Evolutionary conservation across 2,888 invertebrate species (phyloP).

Genomic region (Chloromyia formosa): DNA sequence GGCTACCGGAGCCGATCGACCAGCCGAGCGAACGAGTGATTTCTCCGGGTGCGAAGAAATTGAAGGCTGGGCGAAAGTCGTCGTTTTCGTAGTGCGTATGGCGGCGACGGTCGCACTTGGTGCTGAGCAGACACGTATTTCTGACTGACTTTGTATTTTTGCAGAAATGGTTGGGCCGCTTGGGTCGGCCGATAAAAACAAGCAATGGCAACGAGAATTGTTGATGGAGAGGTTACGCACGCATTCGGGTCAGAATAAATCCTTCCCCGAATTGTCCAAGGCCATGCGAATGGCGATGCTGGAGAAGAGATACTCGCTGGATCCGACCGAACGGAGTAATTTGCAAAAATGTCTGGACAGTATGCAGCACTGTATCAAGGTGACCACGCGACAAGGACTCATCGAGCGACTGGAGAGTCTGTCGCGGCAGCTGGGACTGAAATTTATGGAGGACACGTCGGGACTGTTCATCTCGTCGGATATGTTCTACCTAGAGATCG

Average conservation of each 20-base stretch:
- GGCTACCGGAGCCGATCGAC: no score
- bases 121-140: background rate
- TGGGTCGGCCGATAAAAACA: slow-evolving; percentile 68
- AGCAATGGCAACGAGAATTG: slow-evolving; percentile 83
- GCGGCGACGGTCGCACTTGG: no score
- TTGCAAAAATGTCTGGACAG: slow-evolving; percentile 91
- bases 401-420: slow-evolving; percentile 91
- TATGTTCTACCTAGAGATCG: slow-evolving; percentile 94
- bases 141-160: background rate
- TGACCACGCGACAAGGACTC: slow-evolving; percentile 88
- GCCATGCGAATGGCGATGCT: slow-evolving; percentile 85
- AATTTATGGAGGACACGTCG: slow-evolving; percentile 85
- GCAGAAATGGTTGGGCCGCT: slow-evolving; percentile 44
- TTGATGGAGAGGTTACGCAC: slow-evolving; percentile 92
- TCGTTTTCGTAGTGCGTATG: background rate
- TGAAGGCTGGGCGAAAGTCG: background rate
- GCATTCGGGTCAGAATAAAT: slow-evolving; percentile 81
- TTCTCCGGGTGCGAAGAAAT: no score
- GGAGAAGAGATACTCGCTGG: slow-evolving; percentile 89
- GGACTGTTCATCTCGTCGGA: slow-evolving; percentile 92
- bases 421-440: slow-evolving; percentile 88
- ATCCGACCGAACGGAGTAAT: slow-evolving; percentile 83
- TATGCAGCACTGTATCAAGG: slow-evolving; percentile 92
- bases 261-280: slow-evolving; percentile 87
- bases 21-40: no score